phyloP scores from a whole-genome alignment of 2,113 vertebrate species.

The Nannobrachium achirus region DNA sequence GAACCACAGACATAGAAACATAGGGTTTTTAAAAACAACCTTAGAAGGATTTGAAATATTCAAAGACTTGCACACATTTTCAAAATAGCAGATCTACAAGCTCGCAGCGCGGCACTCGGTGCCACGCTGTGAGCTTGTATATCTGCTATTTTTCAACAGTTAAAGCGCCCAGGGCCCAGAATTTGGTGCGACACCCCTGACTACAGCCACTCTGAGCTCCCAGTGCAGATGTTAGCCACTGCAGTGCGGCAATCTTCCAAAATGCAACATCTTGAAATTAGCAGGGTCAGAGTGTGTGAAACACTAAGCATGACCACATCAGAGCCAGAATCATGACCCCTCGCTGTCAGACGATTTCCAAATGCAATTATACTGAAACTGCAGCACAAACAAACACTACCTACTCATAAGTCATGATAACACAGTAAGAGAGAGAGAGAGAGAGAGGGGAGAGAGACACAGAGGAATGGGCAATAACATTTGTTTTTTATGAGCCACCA shows the following conservation, averaged over 20 bases:
- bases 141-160: too few species aligned
- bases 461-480: conserved; percentile 37
- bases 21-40: too few species aligned
- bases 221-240: conserved; percentile 46
- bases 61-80: too few species aligned
- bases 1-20: too few species aligned
- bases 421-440: conserved; percentile 25
- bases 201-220: conserved; percentile 21
- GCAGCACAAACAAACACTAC: conserved; percentile 35
- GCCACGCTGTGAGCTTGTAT: too few species aligned
- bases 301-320: conserved; percentile 20
- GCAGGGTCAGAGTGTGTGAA: conserved; percentile 12
- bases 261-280: conserved; percentile 15
- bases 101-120: too few species aligned
- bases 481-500: conserved; percentile 32
- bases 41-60: too few species aligned
- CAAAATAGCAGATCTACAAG: too few species aligned
- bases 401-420: conserved; percentile 26
- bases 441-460: too few species aligned
- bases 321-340: conserved; percentile 30
- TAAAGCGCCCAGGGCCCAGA: too few species aligned
- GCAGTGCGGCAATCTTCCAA: conserved; percentile 14
- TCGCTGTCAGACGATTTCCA: conserved; percentile 33
- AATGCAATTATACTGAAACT: conserved; percentile 31
- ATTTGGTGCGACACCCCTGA: too few species aligned